phyloP scores from a whole-genome alignment of 2,888 invertebrate genomes.

The Gandaritis pyraliata region DNA sequence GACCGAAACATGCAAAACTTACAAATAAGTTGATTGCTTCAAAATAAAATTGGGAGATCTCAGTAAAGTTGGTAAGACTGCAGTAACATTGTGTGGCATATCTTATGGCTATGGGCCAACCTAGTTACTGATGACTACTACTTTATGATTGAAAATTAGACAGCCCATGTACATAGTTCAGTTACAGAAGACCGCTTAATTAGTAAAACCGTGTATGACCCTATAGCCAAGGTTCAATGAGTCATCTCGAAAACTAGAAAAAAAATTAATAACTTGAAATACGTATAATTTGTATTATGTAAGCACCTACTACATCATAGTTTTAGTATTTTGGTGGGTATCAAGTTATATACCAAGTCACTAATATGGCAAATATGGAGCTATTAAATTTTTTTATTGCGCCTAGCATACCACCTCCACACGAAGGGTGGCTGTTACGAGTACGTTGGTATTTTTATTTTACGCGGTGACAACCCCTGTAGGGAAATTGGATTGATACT shows the following conservation, averaged over 20 bases:
- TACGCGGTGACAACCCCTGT: slow-evolving; percentile 78
- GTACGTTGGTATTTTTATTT: slow-evolving; percentile 76
- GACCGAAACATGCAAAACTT: slow-evolving; percentile 37
- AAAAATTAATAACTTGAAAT: too few species aligned
- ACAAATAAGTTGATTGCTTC: slow-evolving; percentile 35
- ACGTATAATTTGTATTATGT: too few species aligned
- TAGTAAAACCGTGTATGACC: too few species aligned
- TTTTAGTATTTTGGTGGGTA: neutral
- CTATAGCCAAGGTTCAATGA: too few species aligned
- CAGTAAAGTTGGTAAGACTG: slow-evolving; percentile 3
- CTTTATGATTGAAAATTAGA: neutral
- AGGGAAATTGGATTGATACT: slow-evolving; percentile 83
- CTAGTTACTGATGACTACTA: slow-evolving; percentile 17
- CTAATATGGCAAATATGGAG: slow-evolving; percentile 52
- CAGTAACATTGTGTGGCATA: too few species aligned
- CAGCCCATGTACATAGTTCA: too few species aligned
- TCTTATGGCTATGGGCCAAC: slow-evolving; percentile 28
- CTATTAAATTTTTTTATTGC: slow-evolving; percentile 78
- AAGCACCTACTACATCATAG: neutral
- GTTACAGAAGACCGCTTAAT: neutral
- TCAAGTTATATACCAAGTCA: slow-evolving; percentile 2
- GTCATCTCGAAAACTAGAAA: too few species aligned
- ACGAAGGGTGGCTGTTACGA: slow-evolving; percentile 66
- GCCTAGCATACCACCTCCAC: slow-evolving; percentile 37
- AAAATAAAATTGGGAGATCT: slow-evolving; percentile 20